phyloP scores from a whole-genome alignment of 37 sponge, comb jelly and placozoan genomes.

The Aplysina aerophoba region DNA sequence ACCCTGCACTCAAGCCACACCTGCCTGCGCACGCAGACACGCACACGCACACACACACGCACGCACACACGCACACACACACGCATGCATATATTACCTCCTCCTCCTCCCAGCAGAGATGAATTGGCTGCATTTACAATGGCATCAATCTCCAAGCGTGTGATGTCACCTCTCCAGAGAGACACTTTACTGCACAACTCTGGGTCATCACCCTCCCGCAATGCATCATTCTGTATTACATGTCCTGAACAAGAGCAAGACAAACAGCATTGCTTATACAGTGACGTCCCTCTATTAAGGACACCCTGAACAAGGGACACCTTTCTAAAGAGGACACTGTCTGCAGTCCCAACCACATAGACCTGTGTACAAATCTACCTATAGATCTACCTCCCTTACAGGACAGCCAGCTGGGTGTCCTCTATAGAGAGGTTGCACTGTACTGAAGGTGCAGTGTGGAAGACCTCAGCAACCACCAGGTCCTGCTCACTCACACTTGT shows the following conservation, averaged over 20 bases:
- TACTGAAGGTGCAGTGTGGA: too few relatives aligned
- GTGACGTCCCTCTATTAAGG: background rate
- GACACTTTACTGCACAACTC: slow-evolving; percentile 73
- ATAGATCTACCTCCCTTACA: background rate
- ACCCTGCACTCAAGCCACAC: slow-evolving; percentile 6
- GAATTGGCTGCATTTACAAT: slow-evolving; percentile 98
- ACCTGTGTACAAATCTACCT: background rate
- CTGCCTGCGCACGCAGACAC: background rate
- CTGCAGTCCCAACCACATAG: background rate
- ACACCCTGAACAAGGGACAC: background rate
- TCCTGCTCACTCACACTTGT: too few relatives aligned
- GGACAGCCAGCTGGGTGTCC: too few relatives aligned
- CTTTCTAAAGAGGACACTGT: background rate
- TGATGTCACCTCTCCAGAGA: slow-evolving; percentile 93
- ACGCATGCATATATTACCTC: slow-evolving; percentile 44
- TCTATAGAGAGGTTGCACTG: too few relatives aligned
- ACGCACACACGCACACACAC: slow-evolving; percentile 33
- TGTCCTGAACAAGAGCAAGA: background rate
- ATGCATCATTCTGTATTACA: background rate
- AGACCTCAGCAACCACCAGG: too few relatives aligned
- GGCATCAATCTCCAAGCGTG: slow-evolving; percentile 86
- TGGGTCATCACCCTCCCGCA: slow-evolving; percentile 1
- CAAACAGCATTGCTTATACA: background rate
- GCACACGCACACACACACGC: slow-evolving; percentile 26
- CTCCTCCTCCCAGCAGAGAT: slow-evolving; percentile 93